Evolutionary conservation across 2,113 vertebrate genomes (phyloP).

Genomic region (Phylloscopus trochilus): DNA sequence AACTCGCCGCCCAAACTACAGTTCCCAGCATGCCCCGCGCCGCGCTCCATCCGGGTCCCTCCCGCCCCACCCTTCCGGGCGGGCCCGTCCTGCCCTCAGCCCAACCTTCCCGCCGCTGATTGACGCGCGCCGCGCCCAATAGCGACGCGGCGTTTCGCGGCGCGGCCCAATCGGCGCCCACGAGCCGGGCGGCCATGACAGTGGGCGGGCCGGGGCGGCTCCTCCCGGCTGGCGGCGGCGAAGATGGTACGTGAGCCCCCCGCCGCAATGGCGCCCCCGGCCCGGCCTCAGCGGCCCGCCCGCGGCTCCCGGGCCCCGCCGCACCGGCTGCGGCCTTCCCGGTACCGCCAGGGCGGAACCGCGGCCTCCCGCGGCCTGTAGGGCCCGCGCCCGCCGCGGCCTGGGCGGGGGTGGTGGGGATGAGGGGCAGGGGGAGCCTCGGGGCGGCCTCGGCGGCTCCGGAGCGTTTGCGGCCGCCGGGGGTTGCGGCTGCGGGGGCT

Average conservation of each 20-base stretch:
- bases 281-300: neutral
- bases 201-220: neutral
- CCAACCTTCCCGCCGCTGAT: accelerated
- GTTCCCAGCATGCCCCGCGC: accelerated
- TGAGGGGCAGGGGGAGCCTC: neutral
- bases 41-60: neutral
- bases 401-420: neutral
- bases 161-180: neutral
- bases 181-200: neutral
- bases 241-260: neutral
- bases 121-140: accelerated
- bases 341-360: neutral
- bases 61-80: neutral
- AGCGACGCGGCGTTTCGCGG: accelerated
- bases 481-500: too few relatives aligned
- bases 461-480: too few relatives aligned
- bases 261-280: neutral
- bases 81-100: neutral
- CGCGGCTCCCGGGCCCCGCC: too few relatives aligned
- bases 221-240: neutral
- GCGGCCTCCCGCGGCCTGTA: neutral
- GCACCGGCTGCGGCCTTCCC: neutral
- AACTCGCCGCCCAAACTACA: neutral
- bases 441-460: too few relatives aligned
- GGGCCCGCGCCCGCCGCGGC: neutral